Conservation (phyloP, 2,113 vertebrate genomes). For the Protobothrops flavoviridis region DNA sequence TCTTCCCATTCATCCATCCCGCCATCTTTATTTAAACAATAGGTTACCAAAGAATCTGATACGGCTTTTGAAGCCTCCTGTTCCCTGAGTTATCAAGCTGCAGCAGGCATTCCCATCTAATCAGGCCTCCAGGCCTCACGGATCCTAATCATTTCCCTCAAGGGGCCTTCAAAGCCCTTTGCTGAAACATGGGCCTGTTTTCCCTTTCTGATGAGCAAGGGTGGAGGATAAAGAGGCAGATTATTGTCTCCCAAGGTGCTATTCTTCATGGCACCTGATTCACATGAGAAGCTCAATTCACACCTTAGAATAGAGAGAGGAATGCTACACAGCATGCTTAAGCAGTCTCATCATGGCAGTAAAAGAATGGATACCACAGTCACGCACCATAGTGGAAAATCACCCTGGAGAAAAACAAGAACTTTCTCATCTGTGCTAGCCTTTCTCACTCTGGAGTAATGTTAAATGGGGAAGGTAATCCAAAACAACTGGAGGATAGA, state of each 20-base stretch:
- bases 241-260: conserved; percentile 19
- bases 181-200: conserved; percentile 16
- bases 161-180: conserved; percentile 44
- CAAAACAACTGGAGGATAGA: too few species aligned
- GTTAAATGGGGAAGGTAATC: neutral
- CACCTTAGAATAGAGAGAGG: neutral
- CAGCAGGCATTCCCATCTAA: conserved; percentile 62
- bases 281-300: neutral
- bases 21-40: conserved; percentile 34
- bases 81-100: conserved; percentile 58
- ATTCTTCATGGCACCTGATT: neutral
- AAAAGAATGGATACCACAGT: accelerated
- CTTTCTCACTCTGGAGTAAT: neutral
- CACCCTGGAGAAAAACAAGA: neutral
- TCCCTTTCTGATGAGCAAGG: conserved; percentile 10
- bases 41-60: conserved; percentile 7
- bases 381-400: neutral
- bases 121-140: conserved; percentile 49
- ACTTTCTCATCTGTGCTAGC: neutral
- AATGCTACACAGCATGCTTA: neutral
- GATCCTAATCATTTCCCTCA: conserved; percentile 22
- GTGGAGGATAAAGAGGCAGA: conserved; percentile 35
- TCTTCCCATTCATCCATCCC: neutral
- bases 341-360: neutral
- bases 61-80: conserved; percentile 37